phyloP scores from a whole-genome alignment of 2,113 vertebrate genomes.

The Elgaria multicarinata region DNA sequence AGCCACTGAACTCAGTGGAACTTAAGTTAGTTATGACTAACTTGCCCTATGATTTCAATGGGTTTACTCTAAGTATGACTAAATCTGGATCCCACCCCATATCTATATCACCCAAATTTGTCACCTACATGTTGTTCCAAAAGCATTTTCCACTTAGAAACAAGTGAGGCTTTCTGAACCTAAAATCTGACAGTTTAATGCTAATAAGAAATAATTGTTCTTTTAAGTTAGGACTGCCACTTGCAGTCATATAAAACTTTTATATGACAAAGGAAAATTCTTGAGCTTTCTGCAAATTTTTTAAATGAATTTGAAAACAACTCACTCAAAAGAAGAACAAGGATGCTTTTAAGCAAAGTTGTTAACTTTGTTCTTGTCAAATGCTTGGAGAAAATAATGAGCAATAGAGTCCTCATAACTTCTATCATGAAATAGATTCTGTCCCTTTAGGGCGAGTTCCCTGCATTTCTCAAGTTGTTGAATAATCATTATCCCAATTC shows the following conservation, averaged over 20 bases:
- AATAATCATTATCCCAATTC: constrained; percentile 8
- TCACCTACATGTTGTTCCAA: not conserved
- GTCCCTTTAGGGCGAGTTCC: constrained; percentile 40
- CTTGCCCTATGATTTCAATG: too few species aligned
- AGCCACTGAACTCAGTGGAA: too few species aligned
- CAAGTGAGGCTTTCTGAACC: not conserved
- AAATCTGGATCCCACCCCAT: not conserved
- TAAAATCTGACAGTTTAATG: not conserved
- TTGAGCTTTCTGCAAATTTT: not conserved
- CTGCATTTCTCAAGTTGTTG: constrained; percentile 40
- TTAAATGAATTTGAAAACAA: constrained; percentile 6
- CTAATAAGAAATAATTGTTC: not conserved
- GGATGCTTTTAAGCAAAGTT: constrained; percentile 20
- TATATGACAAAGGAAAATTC: not conserved
- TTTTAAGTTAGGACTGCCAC: not conserved
- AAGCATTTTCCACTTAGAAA: constrained; percentile 7
- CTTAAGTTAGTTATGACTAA: too few species aligned
- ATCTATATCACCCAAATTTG: not conserved
- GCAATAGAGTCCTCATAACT: not conserved
- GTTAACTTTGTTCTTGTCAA: not conserved
- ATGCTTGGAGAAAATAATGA: not conserved
- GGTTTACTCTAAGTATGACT: too few species aligned
- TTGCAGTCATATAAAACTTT: not conserved
- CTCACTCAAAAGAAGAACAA: not conserved
- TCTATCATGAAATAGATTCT: constrained; percentile 37